Evolutionary conservation across 2,888 invertebrate genomes (phyloP), one percentile per base, ranked within the genome.

Genomic region (Panopea generosa): DNA sequence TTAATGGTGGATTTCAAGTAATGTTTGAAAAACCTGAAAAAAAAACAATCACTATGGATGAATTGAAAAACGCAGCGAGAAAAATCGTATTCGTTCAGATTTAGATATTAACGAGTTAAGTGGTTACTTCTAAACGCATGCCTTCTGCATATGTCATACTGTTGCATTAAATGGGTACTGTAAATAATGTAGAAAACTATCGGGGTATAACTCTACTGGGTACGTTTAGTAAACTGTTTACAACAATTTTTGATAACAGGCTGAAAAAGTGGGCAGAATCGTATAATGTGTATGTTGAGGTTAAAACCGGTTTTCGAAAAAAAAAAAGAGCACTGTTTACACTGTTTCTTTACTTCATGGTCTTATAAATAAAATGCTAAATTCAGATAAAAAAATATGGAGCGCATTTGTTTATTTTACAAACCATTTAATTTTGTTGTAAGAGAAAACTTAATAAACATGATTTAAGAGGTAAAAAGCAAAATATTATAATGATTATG

Each of bases 201-300:
- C 20, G 74, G 16, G 62, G 3, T 7, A 60, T 60, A 18, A 70
- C 62, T 7, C 26, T 70, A 18, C 22, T 63, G 14, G 56, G 61
- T 47, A 40, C 53, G n/a, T 22, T 62, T n/a, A 27, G 47, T 49
- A 60, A 70, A 49, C 14, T 70, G 22, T 70, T 70, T 56, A 62
- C 70, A 11, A 16, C 22, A 50, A 24, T 63, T 6, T n/a, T 45
- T 9, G 16, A 20, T 33, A 60, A 60, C 43, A 60, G 60, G 27
- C 33, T 60, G 26, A 26, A 16, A 26, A 18, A 14, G 7, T 47
- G 47, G 60, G 45, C 60, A 7, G 60, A 60, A 27, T 2, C 1
- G 27, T 60, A 60, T 27, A 45, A 60, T n/a, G 60, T 60, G 6
- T 60, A 47, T 60, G 24, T 60, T 20, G 60, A 60, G 22, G 53